Conservation (phyloP, 2,888 invertebrate species). For the Campoplex capitator region DNA sequence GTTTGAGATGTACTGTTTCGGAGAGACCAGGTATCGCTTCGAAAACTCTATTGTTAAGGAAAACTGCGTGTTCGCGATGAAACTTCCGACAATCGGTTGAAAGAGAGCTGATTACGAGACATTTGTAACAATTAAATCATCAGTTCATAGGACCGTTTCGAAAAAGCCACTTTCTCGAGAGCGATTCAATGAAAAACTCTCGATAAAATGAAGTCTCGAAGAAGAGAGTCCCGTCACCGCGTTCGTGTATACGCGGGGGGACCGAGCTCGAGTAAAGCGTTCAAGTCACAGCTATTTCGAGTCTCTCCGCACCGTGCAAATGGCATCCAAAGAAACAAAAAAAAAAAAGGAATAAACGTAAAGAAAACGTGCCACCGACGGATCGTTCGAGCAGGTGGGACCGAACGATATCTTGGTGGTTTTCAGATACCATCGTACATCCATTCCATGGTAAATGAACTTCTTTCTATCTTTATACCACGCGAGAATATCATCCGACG, state of each 20-base stretch:
- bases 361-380: conserved; percentile 37
- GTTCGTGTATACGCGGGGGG: neutral
- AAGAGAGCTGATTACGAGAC: no score
- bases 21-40: neutral
- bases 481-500: neutral
- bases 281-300: conserved; percentile 62
- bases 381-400: conserved; percentile 54
- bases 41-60: no score
- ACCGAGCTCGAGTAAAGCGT: conserved; percentile 19
- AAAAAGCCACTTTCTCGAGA: no score
- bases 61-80: neutral
- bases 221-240: no score
- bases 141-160: no score
- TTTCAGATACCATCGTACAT: conserved; percentile 20
- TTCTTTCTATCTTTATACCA: neutral
- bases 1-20: neutral
- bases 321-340: conserved; percentile 9
- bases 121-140: no score
- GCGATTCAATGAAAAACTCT: no score
- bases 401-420: conserved; percentile 16
- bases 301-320: neutral
- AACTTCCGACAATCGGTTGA: neutral
- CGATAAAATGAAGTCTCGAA: no score
- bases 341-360: conserved; percentile 8
- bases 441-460: neutral